A percentile compares a stretch with the other conserved stretches of the same genome.
phyloP scores from a whole-genome alignment of 2,797 vertebrate species.

The Sciurus carolinensis region DNA sequence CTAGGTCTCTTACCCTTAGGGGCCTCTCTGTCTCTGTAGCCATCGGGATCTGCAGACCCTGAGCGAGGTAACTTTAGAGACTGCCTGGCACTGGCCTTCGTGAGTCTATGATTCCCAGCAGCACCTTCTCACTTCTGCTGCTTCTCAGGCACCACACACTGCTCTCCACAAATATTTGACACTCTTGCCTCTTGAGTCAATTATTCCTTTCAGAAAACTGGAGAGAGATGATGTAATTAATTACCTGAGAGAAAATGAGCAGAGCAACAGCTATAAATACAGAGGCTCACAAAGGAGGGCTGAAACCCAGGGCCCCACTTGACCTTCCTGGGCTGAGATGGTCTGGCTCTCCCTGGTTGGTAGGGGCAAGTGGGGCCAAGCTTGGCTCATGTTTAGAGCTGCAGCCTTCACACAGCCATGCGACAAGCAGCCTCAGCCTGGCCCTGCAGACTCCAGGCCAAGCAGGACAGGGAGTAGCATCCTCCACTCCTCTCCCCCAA shows the following conservation, averaged over 20 bases:
- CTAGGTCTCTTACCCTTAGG: not conserved
- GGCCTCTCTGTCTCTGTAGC: not conserved
- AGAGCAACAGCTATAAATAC: not conserved
- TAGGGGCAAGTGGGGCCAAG: no score
- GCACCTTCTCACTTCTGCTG: not conserved
- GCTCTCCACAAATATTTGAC: constrained; percentile 42
- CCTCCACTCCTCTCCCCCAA: not conserved
- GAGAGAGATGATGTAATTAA: constrained; percentile 54
- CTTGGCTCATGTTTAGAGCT: not conserved
- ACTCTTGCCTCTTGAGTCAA: constrained; percentile 48
- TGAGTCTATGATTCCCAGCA: not conserved
- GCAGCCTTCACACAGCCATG: not conserved
- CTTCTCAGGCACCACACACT: not conserved
- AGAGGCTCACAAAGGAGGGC: not conserved
- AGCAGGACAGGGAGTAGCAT: not conserved
- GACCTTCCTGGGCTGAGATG: not conserved
- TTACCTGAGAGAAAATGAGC: constrained; percentile 53
- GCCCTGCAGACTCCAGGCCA: not conserved
- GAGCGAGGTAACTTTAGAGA: not conserved
- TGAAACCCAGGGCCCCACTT: not conserved
- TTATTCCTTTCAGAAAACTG: constrained; percentile 66
- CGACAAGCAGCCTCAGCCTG: not conserved
- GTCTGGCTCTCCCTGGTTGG: not conserved
- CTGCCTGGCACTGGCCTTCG: not conserved
- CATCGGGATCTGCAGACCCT: not conserved